Evolutionary conservation across 2,113 vertebrate species (phyloP), one percentile per base, ranked within the genome.

Genomic region (Petroica traversi): DNA sequence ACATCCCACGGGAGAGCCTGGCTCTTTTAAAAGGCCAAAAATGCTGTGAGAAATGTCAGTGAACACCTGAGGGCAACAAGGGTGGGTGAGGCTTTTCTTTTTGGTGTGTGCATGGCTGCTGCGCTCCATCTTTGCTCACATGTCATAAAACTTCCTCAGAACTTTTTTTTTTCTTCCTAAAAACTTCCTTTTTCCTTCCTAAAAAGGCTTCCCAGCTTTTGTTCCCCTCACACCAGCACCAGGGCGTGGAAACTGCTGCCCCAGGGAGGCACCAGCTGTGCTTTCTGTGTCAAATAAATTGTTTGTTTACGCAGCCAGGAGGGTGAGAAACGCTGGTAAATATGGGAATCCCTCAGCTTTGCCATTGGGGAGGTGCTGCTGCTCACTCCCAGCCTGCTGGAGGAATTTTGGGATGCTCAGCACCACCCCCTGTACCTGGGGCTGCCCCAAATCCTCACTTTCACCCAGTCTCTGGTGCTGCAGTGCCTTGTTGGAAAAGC

Each of bases 1-100:
- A 33, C 20, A 52, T 6, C 72, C 46, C 75, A 11, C 0, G 0
- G 15, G 4, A 83, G 17, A 23, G n/a, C 12, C 3, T 3, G 28
- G 28, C 26, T 48, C 59, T 59, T 46, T 17, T 3, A 22, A 28
- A 36, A n/a, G 15, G 9, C 11, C 22, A 19, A 33, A 63, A 63
- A 15, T 6, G 8, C 55, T 38, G 14, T 0, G 7, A n/a, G 46
- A 49, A 38, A 11, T 19, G 63, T 9, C 40, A 67, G 25, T 46
- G 8, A 90, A 33, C 16, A 38, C 4, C 68, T 5, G 40, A 82
- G 71, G 66, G 57, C 33, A 31, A 46, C 58, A 69, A 58, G 22
- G 36, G 10, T 24, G 46, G 11, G 2, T 4, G 20, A 58, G 33
- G 2, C 31, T 41, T 31, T 46, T 2, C 8, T 36, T 49, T 58